These are phyloP conservation scores for Erethizon dorsatum DNA, from an alignment of 2,797 vertebrate genomes.

Conservation along the genomic window DNA sequence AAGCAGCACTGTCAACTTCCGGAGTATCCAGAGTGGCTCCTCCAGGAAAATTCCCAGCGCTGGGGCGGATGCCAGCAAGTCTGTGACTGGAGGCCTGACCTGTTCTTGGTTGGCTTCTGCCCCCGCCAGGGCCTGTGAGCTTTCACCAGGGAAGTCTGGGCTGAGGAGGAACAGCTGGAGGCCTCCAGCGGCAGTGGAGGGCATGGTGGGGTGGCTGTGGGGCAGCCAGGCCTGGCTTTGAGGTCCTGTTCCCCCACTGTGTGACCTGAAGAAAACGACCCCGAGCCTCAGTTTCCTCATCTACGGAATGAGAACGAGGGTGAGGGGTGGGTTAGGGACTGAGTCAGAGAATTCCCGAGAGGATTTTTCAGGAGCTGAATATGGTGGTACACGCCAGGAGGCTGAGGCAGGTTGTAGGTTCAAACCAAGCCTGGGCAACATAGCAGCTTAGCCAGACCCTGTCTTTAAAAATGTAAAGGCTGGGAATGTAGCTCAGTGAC, in stretches of 20 bases:
- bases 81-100: slow-evolving; percentile 22
- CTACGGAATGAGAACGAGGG: neutral
- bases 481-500: neutral
- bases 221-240: neutral
- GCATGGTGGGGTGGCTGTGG: no score
- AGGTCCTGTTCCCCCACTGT: neutral
- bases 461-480: neutral
- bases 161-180: neutral
- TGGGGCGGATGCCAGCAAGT: neutral
- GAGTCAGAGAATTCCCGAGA: neutral
- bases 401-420: neutral
- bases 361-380: neutral
- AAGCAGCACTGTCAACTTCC: neutral
- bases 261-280: neutral
- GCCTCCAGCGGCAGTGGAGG: neutral
- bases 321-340: neutral
- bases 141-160: neutral
- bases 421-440: neutral
- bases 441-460: neutral
- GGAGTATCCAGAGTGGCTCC: neutral
- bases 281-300: neutral
- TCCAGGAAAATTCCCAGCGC: neutral
- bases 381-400: neutral
- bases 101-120: neutral
- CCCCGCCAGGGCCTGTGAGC: accelerated